A percentile compares a stretch with the other conserved stretches of the same genome.
These are phyloP conservation scores for Atlantisia rogersi DNA, from an alignment of 2,113 vertebrate genomes.

Conservation along the genomic window DNA sequence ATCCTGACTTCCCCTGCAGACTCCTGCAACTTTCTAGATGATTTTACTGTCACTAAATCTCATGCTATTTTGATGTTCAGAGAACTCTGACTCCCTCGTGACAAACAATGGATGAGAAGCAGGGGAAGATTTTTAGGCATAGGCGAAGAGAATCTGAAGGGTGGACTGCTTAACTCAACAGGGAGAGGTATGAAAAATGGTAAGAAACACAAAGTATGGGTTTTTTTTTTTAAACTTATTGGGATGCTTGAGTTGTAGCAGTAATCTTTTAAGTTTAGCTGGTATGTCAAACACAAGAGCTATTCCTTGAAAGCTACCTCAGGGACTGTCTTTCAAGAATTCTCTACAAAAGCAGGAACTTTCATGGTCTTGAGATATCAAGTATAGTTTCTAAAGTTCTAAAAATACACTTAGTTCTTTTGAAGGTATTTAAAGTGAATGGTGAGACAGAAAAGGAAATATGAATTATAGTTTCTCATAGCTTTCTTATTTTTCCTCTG, in stretches of 20 bases:
- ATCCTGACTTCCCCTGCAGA: neutral
- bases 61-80: neutral
- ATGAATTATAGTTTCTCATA: neutral
- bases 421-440: neutral
- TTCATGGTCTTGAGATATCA: neutral
- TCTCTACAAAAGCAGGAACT: neutral
- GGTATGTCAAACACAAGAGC: neutral
- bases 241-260: neutral
- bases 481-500: neutral
- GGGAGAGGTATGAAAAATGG: neutral
- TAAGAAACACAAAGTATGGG: neutral
- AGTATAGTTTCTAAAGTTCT: neutral
- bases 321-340: neutral
- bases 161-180: neutral
- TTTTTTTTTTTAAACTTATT: neutral
- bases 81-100: neutral
- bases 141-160: neutral
- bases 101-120: neutral
- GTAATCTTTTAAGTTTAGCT: neutral
- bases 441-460: neutral
- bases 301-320: neutral
- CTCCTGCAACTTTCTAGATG: neutral
- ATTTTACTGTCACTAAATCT: neutral
- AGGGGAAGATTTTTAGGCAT: neutral
- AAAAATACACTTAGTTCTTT: neutral